Evolutionary conservation across 2,888 invertebrate genomes (phyloP).

Genomic region (Flexamia atlantica): DNA sequence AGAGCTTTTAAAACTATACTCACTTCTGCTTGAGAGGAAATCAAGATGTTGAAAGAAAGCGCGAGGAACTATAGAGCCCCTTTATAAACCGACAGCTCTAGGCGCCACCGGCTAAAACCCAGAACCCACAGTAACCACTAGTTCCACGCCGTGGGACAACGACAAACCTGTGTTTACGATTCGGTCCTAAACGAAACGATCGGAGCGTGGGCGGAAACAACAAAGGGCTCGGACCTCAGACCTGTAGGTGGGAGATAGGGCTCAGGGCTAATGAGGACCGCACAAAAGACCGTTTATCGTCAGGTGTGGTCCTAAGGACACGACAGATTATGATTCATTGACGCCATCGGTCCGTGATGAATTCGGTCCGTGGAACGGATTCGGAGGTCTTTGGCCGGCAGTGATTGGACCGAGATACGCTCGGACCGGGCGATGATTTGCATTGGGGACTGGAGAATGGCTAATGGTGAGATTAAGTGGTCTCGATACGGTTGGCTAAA

Average conservation of each 20-base stretch:
- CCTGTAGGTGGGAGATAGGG: constrained; percentile 5
- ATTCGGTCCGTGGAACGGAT: not conserved
- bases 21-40: too few relatives aligned
- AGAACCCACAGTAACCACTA: not conserved
- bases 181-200: constrained; percentile 28
- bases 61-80: too few relatives aligned
- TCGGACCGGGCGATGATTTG: constrained; percentile 13
- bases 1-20: too few relatives aligned
- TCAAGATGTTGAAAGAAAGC: too few relatives aligned
- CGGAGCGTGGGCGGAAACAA: constrained; percentile 6
- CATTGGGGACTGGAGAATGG: not conserved
- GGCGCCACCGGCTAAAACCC: too few relatives aligned
- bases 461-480: constrained; percentile 19
- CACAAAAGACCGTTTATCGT: constrained; percentile 14
- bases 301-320: constrained; percentile 25
- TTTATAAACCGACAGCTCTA: not conserved
- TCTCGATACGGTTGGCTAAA: constrained; percentile 1
- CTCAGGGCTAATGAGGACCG: constrained; percentile 12
- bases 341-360: not conserved
- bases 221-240: not conserved
- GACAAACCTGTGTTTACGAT: not conserved
- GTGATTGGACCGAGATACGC: not conserved
- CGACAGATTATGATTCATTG: constrained; percentile 31
- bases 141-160: not conserved
- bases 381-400: not conserved